Conservation (phyloP, 2,113 vertebrate genomes). For the Prochilodus magdalenae region DNA sequence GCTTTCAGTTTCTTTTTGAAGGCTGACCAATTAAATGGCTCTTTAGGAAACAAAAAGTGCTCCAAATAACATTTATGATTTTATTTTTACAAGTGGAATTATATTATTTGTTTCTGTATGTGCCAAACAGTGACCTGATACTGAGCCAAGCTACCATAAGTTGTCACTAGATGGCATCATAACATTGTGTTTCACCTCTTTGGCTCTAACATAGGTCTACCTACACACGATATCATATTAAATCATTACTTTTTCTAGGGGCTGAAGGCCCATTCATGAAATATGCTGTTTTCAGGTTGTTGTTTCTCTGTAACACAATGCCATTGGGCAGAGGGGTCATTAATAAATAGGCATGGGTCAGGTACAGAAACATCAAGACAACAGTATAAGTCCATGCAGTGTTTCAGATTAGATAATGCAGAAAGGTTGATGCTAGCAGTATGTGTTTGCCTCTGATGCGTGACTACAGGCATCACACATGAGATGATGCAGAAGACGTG, state of each 20-base stretch:
- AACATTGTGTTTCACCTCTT: not conserved
- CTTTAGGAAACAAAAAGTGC: too few species aligned
- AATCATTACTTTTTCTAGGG: not conserved
- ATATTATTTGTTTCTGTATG: too few species aligned
- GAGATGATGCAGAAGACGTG: slow-evolving; percentile 33
- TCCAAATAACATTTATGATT: too few species aligned
- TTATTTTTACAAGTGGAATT: too few species aligned
- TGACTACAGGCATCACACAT: slow-evolving; percentile 17
- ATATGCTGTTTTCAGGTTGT: not conserved
- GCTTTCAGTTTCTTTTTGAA: too few species aligned
- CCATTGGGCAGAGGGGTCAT: not conserved
- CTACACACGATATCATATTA: not conserved
- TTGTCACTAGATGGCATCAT: slow-evolving; percentile 27
- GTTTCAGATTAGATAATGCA: slow-evolving; percentile 1
- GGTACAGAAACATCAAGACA: not conserved
- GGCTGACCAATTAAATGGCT: too few species aligned
- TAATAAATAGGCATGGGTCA: not conserved
- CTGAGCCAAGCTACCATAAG: not conserved
- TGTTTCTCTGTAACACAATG: not conserved
- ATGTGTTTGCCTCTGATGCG: not conserved
- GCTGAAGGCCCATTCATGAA: not conserved
- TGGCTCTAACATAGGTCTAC: not conserved
- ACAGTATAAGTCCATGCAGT: not conserved
- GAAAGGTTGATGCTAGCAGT: not conserved
- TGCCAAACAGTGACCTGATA: not conserved